Evolutionary conservation across 1,140 invertebrate species (phyloP).

Genomic region (Venturia canescens): DNA sequence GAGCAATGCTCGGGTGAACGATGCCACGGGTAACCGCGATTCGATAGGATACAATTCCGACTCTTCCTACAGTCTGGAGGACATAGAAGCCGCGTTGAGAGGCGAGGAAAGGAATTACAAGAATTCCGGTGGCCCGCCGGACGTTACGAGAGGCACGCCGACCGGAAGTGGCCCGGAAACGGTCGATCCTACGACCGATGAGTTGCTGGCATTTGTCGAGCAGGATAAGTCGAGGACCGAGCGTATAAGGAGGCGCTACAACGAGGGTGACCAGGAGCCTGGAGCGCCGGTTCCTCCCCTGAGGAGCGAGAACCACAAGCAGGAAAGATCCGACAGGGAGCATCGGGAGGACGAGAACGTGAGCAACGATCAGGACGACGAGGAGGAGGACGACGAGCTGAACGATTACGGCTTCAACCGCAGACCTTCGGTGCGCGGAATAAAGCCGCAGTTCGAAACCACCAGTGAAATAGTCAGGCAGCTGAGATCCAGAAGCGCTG

Average conservation of each 20-base stretch:
- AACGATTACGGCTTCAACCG: constrained; percentile 93
- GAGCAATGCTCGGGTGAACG: constrained; percentile 29
- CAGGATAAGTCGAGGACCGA: constrained; percentile 89
- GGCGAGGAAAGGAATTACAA: constrained; percentile 75
- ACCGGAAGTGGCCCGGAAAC: constrained; percentile 62
- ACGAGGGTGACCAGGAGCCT: constrained; percentile 67
- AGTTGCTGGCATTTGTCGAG: constrained; percentile 89
- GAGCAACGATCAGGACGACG: constrained; percentile 1
- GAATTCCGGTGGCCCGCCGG: constrained; percentile 79
- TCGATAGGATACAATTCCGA: constrained; percentile 75
- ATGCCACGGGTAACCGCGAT: constrained; percentile 74
- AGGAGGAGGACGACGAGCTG: constrained; percentile 85
- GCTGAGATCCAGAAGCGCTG: constrained; percentile 78
- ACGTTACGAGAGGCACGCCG: constrained; percentile 86
- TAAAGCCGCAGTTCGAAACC: constrained; percentile 85
- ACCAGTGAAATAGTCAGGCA: constrained; percentile 90
- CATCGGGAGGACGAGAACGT: constrained; percentile 43
- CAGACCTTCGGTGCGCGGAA: constrained; percentile 89
- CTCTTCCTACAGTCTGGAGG: constrained; percentile 81
- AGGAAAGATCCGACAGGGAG: neutral
- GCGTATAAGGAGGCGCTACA: constrained; percentile 86
- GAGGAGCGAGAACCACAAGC: neutral
- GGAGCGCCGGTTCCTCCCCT: neutral
- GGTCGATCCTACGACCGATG: constrained; percentile 79
- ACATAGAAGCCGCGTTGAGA: constrained; percentile 81